phyloP scores from a whole-genome alignment of 2,797 vertebrate genomes.

The Vireo griseus region DNA sequence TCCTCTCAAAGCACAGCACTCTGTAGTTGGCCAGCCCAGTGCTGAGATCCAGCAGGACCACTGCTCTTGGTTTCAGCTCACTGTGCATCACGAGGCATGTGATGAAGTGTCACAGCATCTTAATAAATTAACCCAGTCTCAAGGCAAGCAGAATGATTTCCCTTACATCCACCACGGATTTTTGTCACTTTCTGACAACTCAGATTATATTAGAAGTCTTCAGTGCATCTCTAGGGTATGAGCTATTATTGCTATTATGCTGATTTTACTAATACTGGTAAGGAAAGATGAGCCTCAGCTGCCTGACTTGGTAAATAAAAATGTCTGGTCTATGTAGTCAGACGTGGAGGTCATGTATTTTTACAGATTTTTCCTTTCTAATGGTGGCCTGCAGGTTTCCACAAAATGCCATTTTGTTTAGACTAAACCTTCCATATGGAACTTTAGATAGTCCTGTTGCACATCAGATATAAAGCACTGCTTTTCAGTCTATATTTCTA shows the following conservation, averaged over 20 bases:
- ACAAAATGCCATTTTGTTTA: neutral
- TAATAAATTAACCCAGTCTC: neutral
- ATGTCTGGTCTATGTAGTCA: neutral
- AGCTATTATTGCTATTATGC: neutral
- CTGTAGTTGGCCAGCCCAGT: neutral
- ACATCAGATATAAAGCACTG: conserved; percentile 20
- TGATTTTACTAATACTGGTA: neutral
- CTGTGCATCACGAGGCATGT: neutral
- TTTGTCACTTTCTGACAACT: neutral
- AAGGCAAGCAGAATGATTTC: neutral
- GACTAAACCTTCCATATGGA: neutral
- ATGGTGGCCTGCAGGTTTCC: neutral
- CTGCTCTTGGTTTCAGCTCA: neutral
- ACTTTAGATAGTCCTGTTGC: conserved; percentile 26
- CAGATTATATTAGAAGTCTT: neutral
- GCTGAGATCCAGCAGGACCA: neutral
- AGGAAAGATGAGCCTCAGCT: neutral
- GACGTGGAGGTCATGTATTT: neutral
- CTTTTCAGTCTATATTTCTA: conserved; percentile 64
- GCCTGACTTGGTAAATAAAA: neutral
- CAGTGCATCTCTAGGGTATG: neutral
- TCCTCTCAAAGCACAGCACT: neutral
- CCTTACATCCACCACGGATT: neutral
- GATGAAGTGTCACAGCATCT: neutral
- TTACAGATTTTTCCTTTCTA: neutral